Evolutionary conservation across 2,113 vertebrate genomes (phyloP), one percentile per base, ranked within the genome.

Genomic region (Eolophus roseicapilla): DNA sequence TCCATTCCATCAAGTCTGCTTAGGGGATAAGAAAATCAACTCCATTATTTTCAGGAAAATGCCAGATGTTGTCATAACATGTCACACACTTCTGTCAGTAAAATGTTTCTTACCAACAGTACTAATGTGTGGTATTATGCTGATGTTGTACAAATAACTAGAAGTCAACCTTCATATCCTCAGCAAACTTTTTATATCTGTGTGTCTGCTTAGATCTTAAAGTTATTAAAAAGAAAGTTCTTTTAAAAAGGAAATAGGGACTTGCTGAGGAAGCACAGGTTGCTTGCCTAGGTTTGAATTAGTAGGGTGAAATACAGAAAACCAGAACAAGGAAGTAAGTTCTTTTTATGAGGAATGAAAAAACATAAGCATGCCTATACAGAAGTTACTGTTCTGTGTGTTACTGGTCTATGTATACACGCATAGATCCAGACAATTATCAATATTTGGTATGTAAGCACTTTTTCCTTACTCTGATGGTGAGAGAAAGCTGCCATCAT

Each of bases 61-160:
- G 80, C 86, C 92, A 89, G 77, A 92, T 96, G 85, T 91, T 90
- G 90, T 82, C 83, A 46, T 78, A 92, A 82, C 43, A 60, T 87
- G 64, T 95, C 92, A 75, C 47, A 33, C 1, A 4, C 46, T 92
- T 47, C 86, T 91, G 79, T 90, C 79, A 88, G 82, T 71, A 88
- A 91, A 91, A 75, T 35, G 27, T 69, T 93, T 85, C 95, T 94
- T 88, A 97, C 82, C 93, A 93, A 41, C 46, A 47, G 37, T 91
- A 92, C 90, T 95, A 86, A 97, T 95, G 62, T 93, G 85, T 80
- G 93, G 82, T 37, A 59, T 83, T 92, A 83, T 86, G 88, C 93
- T 82, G 91, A n/a, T 91, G 88, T 60, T 89, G 43, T 95, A 92
- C 71, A 92, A 92, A 95, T 86, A 95, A 94, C 81, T 96, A 46